Evolutionary conservation across 2,888 invertebrate species (phyloP), one percentile per base, ranked within the genome.

Genomic region (Exephanes ischioxanthus): DNA sequence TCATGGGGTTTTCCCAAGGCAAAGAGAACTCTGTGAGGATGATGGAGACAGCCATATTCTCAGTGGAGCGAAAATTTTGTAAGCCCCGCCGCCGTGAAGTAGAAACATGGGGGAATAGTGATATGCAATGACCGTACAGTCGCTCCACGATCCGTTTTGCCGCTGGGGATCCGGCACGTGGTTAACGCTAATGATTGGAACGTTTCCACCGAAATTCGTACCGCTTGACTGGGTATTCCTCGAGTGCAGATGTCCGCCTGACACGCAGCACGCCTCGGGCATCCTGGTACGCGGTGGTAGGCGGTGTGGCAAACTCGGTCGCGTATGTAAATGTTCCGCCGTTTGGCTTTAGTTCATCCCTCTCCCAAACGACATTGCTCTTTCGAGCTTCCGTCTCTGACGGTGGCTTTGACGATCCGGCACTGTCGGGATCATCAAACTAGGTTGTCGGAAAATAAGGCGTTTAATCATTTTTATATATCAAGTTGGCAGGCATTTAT

Each of bases 101-200:
- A 75, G 70, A 33, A 67, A 76, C 37, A 26, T 53, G 5, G 6
- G 9, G 51, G 41, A 22, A 16, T 67, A 37, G 67, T 41, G 41
- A 19, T 67, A 67, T 72, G 45, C 63, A 72, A 6, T 41, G 41
- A 19, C 4, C 22, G 11, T 33, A 30, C 37, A n/a, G 19, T 53
- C 33, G 14, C 70, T 16, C 51, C 53, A 16, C 1, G 61, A 33
- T 37, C 61, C 22, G 66, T 51, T 30, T 63, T 66, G 51, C 51
- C 33, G 63, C 63, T 51, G 63, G 63, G 30, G 33, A 51, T 51
- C 63, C 66, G 33, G 53, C 51, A 67, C 67, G 41, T 41, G 67
- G 67, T 67, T 67, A 77, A 67, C 67, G 53, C 55, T 55, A 37
- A 77, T 77, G 77, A 77, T 77, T 76, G 66, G 76, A 76, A 37